Conservation (phyloP, 2,888 invertebrate species). For the Leptinotarsa rubiginosa region DNA sequence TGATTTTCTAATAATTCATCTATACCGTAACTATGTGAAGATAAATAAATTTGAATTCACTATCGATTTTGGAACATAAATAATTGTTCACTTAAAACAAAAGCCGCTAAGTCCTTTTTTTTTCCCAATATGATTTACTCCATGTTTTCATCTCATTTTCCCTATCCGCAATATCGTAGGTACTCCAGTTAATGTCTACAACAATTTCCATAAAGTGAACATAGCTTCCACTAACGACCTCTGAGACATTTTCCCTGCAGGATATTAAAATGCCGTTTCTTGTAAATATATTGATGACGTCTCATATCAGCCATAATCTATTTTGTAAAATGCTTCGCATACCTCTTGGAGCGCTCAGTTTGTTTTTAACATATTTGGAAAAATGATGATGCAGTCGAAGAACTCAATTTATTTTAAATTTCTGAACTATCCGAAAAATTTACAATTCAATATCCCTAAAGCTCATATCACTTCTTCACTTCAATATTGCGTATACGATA, state of each 20-base stretch:
- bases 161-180: neutral
- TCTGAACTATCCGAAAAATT: too few relatives aligned
- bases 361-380: constrained; percentile 29
- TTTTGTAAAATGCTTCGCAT: constrained; percentile 26
- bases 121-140: neutral
- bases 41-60: neutral
- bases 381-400: constrained; percentile 14
- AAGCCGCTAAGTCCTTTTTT: neutral
- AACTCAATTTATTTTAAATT: neutral
- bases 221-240: constrained; percentile 15
- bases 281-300: constrained; percentile 33
- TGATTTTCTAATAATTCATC: too few relatives aligned
- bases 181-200: constrained; percentile 4
- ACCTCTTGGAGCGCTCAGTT: constrained; percentile 20
- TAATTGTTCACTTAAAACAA: neutral
- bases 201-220: constrained; percentile 3
- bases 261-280: constrained; percentile 29
- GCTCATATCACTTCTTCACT: too few relatives aligned
- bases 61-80: neutral
- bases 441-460: too few relatives aligned
- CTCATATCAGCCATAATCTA: constrained; percentile 23
- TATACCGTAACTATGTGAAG: too few relatives aligned
- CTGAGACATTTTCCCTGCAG: constrained; percentile 14
- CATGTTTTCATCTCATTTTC: neutral
- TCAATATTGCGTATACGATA: too few relatives aligned